Conservation (phyloP, 2,888 invertebrate species). For the Sinelater perroti region DNA sequence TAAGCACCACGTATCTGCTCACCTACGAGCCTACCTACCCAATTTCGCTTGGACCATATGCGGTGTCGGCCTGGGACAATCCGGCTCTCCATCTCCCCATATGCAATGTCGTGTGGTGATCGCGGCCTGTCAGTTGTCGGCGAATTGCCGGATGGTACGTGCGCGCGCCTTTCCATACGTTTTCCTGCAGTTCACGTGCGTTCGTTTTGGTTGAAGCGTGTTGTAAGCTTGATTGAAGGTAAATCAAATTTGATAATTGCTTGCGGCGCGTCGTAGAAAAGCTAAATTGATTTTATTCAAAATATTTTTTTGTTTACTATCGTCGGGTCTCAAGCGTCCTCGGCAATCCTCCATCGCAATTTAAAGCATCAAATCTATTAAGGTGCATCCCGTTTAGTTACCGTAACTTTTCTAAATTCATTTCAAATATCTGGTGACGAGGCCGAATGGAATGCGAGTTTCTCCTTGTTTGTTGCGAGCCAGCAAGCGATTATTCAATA, state of each 20-base stretch:
- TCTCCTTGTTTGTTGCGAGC: background rate
- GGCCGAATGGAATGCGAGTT: too few species aligned
- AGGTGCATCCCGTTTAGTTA: too few species aligned
- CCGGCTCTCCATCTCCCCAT: slow-evolving; percentile 31
- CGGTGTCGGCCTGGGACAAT: slow-evolving; percentile 28
- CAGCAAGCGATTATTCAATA: slow-evolving; percentile 8
- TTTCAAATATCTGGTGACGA: too few species aligned
- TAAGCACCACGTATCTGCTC: slow-evolving; percentile 20
- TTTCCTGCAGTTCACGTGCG: slow-evolving; percentile 24
- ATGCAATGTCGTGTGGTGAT: slow-evolving; percentile 30
- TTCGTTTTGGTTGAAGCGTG: slow-evolving; percentile 16
- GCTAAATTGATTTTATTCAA: too few species aligned
- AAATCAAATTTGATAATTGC: background rate
- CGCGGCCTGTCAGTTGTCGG: slow-evolving; percentile 52
- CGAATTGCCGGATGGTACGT: slow-evolving; percentile 38
- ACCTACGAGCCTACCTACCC: slow-evolving; percentile 37
- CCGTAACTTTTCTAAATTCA: too few species aligned
- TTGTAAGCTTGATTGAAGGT: slow-evolving; percentile 1
- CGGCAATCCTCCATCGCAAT: too few species aligned
- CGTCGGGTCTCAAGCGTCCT: too few species aligned
- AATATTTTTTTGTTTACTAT: too few species aligned
- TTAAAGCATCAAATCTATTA: too few species aligned
- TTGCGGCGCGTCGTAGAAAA: too few species aligned
- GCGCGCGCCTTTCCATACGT: slow-evolving; percentile 42
- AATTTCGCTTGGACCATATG: slow-evolving; percentile 38